Conservation (phyloP, 2,113 vertebrate genomes). For the human (Homo sapiens) region DNA sequence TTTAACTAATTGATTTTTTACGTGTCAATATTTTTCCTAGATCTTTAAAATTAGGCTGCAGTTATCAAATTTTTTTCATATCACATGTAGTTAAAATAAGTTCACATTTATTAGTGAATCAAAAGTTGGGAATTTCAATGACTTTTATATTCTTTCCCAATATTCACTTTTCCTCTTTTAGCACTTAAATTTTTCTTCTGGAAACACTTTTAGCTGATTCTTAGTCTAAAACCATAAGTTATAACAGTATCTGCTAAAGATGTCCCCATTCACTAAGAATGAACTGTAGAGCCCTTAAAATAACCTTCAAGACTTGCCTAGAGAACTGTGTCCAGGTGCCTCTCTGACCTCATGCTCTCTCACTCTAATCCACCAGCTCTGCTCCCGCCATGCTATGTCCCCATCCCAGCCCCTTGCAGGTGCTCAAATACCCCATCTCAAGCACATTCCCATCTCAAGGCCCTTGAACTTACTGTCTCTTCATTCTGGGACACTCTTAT, state of each 20-base stretch:
- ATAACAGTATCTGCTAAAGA: not conserved
- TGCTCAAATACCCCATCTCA: not conserved
- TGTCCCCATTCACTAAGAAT: not conserved
- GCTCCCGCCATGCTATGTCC: rapidly evolving
- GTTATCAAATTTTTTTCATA: not conserved
- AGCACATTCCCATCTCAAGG: not conserved
- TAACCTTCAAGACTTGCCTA: not conserved
- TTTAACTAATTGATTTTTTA: not conserved
- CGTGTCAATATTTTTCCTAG: not conserved
- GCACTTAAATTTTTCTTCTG: not conserved
- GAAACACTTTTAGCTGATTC: not conserved
- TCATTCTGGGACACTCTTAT: not conserved
- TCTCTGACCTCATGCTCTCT: not conserved
- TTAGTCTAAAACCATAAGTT: not conserved
- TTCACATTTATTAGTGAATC: not conserved
- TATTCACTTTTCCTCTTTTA: not conserved
- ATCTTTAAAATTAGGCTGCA: not conserved
- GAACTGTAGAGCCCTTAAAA: not conserved
- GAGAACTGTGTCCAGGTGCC: not conserved
- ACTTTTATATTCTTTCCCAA: not conserved
- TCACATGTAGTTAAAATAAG: not conserved
- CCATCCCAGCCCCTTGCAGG: not conserved
- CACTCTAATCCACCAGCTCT: not conserved
- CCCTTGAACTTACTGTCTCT: not conserved
- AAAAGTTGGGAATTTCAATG: not conserved